phyloP scores from a whole-genome alignment of 2,888 invertebrate genomes.

The Mimumesa dahlbomi region DNA sequence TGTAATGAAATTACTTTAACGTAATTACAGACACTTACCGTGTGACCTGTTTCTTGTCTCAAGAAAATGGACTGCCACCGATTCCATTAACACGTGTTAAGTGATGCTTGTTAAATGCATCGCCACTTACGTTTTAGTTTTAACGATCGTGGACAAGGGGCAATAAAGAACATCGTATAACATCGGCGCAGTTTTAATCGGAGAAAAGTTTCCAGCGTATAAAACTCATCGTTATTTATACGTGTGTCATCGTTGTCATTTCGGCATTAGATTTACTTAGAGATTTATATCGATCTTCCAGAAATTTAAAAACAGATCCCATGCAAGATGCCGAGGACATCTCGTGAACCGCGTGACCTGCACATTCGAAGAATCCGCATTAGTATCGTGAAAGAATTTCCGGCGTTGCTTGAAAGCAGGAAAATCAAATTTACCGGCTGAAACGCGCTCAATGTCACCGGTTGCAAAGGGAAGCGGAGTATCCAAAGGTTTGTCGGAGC shows the following conservation, averaged over 20 bases:
- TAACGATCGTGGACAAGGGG: too few species aligned
- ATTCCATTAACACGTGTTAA: conserved; percentile 46
- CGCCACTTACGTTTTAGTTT: not conserved
- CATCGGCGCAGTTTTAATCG: too few species aligned
- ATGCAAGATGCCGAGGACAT: conserved; percentile 86
- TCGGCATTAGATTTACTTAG: too few species aligned
- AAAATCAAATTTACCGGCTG: conserved; percentile 81
- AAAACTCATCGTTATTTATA: too few species aligned
- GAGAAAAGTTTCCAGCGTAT: too few species aligned
- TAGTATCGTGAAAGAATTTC: too few species aligned
- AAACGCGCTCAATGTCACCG: conserved; percentile 83
- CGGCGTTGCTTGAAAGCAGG: not conserved
- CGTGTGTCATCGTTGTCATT: too few species aligned
- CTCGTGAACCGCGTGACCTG: conserved; percentile 85
- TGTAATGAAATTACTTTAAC: conserved; percentile 69
- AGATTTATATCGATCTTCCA: conserved; percentile 78
- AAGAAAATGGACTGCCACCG: conserved; percentile 45
- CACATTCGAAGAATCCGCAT: conserved; percentile 42
- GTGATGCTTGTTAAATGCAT: not conserved
- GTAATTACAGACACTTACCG: conserved; percentile 58
- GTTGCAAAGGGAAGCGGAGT: conserved; percentile 80
- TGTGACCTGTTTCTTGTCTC: conserved; percentile 67
- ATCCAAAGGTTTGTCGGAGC: conserved; percentile 83
- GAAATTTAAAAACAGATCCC: conserved; percentile 85
- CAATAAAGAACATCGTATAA: too few species aligned